Conservation (phyloP, 2,888 invertebrate species). For the Cenopis cana region DNA sequence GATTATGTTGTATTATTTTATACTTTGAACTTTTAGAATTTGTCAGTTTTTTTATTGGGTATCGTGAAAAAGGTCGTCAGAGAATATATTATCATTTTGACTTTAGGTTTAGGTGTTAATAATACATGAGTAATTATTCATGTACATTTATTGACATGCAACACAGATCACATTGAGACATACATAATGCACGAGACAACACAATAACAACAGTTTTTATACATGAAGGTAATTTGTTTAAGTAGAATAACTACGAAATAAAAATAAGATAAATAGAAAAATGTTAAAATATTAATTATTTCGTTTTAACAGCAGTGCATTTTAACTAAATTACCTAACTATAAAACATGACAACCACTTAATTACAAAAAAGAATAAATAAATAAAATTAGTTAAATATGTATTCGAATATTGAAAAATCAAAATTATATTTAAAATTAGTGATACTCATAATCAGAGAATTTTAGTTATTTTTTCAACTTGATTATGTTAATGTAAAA, state of each 20-base stretch:
- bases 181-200: slow-evolving; percentile 15
- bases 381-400: neutral
- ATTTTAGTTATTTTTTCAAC: neutral
- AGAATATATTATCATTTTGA: slow-evolving; percentile 26
- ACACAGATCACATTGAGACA: slow-evolving; percentile 24
- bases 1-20: neutral
- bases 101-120: slow-evolving; percentile 7
- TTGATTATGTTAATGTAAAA: neutral
- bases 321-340: neutral
- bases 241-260: neutral
- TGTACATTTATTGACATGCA: slow-evolving; percentile 30
- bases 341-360: neutral
- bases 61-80: neutral
- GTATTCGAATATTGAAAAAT: too few species aligned
- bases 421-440: too few species aligned
- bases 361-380: slow-evolving; percentile 1
- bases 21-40: neutral
- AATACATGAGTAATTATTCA: slow-evolving; percentile 20
- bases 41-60: slow-evolving; percentile 1
- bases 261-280: neutral
- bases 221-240: slow-evolving; percentile 12
- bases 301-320: neutral
- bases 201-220: slow-evolving; percentile 14
- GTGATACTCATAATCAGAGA: neutral
- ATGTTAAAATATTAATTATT: neutral